Conservation (phyloP, 2,797 vertebrate genomes). For the Cheirogaleus major region DNA sequence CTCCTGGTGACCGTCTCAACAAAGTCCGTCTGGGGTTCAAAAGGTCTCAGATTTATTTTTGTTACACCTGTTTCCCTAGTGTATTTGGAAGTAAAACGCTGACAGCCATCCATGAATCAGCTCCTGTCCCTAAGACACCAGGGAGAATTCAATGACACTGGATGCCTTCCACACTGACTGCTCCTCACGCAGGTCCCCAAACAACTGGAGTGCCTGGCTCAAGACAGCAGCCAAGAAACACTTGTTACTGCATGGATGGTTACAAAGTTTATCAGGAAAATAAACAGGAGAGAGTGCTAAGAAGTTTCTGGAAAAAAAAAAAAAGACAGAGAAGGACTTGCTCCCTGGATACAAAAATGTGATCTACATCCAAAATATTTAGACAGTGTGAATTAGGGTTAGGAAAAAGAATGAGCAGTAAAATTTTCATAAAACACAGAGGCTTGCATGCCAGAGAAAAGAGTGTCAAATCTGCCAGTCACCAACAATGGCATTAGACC, state of each 20-base stretch:
- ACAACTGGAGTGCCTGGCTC: neutral
- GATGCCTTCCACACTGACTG: neutral
- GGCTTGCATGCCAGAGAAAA: neutral
- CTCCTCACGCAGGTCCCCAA: neutral
- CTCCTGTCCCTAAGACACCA: neutral
- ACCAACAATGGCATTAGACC: neutral
- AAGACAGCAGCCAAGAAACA: neutral
- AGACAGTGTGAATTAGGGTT: neutral
- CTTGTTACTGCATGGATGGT: neutral
- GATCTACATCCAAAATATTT: neutral
- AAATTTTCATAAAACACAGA: neutral
- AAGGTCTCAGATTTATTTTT: neutral
- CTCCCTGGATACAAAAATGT: neutral
- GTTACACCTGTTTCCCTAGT: neutral
- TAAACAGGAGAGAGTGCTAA: neutral
- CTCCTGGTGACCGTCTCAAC: neutral
- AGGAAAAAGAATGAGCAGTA: neutral
- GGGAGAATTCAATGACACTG: neutral
- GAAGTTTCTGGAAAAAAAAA: neutral
- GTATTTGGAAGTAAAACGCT: neutral
- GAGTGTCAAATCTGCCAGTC: neutral
- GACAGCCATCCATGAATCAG: neutral
- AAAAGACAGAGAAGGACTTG: neutral
- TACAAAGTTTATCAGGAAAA: neutral
- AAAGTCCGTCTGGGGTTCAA: neutral